Base-by-base conservation (phyloP, 2,888 invertebrate species). In the Willowsia nigromaculata region DNA sequence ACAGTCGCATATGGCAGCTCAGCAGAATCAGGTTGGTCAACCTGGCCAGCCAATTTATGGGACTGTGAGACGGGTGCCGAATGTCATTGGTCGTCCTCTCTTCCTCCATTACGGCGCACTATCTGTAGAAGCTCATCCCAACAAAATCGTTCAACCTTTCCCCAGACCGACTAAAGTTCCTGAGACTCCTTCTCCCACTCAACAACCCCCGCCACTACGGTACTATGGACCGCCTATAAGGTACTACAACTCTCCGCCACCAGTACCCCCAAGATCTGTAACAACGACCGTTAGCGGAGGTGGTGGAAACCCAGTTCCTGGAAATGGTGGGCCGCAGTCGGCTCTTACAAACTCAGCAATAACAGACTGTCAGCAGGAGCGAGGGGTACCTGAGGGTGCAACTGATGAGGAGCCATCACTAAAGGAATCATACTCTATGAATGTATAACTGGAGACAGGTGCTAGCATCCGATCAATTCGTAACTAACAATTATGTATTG, bases 311-410 rank as follows among this genome's bases (percentile, higher is more conserved):
- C 74, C 40, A 11, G 27, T 68, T 65, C 78, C 81, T 43, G 87
- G 90, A 27, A 87, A 89, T 71, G 76, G 85, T 27, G 47, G 53
- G 25, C 56, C 74, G 15, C 89, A 27, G 6, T 68, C 88, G 53
- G 25, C 47, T 43, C 62, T 90, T 62, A 78, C 62, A 71, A 84
- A 84, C 81, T 71, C 65, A 25, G 50, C 81, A 56, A 88, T 89
- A 56, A 62, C 85, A 65, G 91, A 91, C 83, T 91, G 91, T 76
- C 90, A 90, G 50, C 86, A 95, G 89, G 96, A 96, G 93, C 94
- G 96, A 33, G 96, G 96, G 0, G 96, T 96, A 1, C 96, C 97
- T 1, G 96, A 96, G 93, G 96, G 96, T 11, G 92, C 92, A 40
- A 92, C 92, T 33, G 92, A 92, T 76, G 92, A 92, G 78, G 92